Conservation (phyloP, 2,888 invertebrate genomes). For the Oscheius onirici region DNA sequence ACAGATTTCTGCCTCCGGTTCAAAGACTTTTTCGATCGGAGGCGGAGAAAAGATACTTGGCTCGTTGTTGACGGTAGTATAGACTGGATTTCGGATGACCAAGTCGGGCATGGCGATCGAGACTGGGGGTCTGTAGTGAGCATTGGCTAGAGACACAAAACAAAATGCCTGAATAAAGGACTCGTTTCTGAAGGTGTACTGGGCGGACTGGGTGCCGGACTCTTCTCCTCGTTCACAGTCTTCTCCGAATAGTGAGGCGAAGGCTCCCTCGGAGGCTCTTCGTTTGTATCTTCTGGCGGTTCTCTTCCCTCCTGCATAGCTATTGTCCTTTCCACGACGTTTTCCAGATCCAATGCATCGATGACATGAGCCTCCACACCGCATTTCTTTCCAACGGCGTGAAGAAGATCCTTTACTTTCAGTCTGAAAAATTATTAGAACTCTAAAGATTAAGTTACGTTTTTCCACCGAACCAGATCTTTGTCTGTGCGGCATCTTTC, state of each 20-base stretch:
- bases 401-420: conserved; percentile 67
- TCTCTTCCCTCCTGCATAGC: conserved; percentile 68
- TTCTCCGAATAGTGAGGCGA: conserved; percentile 36
- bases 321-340: conserved; percentile 69
- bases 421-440: conserved; percentile 49
- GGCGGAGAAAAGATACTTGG: conserved; percentile 29
- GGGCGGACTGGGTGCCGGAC: conserved; percentile 10
- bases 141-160: neutral
- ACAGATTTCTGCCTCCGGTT: conserved; percentile 31
- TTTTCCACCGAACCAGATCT: conserved; percentile 71
- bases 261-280: conserved; percentile 47
- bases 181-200: conserved; percentile 25
- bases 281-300: conserved; percentile 68
- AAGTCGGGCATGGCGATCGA: conserved; percentile 38
- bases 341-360: conserved; percentile 69
- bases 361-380: conserved; percentile 68
- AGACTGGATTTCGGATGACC: conserved; percentile 54
- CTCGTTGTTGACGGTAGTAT: conserved; percentile 53
- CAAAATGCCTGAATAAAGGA: conserved; percentile 16
- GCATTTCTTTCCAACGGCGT: conserved; percentile 70
- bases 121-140: conserved; percentile 9
- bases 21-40: neutral
- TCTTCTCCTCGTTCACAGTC: neutral
- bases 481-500: conserved; percentile 68
- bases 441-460: conserved; percentile 44